These are phyloP conservation scores for Centrocercus urophasianus DNA, from an alignment of 2,113 vertebrate species.

Conservation along the genomic window DNA sequence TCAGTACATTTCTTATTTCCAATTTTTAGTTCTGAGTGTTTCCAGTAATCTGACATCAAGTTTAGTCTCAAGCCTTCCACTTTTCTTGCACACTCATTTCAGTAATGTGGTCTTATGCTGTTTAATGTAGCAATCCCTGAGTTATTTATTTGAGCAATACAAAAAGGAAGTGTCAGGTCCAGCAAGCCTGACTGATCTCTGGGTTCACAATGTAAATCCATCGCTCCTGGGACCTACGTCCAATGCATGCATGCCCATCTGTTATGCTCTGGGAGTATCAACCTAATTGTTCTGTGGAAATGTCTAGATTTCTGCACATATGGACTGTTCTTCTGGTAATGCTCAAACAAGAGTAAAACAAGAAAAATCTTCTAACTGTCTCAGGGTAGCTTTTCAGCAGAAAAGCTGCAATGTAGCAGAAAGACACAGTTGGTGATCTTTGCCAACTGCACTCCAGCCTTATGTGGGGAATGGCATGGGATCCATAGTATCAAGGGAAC, in stretches of 20 bases:
- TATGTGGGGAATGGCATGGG: not conserved
- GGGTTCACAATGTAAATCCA: not conserved
- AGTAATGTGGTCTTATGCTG: not conserved
- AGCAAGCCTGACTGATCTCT: not conserved
- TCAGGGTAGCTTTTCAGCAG: not conserved
- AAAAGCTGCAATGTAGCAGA: not conserved
- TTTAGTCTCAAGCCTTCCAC: not conserved
- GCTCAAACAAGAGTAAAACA: not conserved
- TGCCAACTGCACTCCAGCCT: not conserved
- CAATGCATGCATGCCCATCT: fast-evolving
- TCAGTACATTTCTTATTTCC: not conserved
- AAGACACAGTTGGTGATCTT: not conserved
- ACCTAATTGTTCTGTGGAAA: not conserved
- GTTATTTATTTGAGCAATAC: not conserved
- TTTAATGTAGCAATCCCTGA: not conserved
- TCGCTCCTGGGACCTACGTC: not conserved
- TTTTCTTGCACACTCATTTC: not conserved
- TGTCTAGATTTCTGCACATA: not conserved
- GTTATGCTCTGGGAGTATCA: not conserved
- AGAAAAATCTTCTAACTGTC: not conserved
- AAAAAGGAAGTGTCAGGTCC: not conserved
- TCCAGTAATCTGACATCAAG: not conserved
- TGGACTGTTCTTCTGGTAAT: not conserved
- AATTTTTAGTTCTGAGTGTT: not conserved
- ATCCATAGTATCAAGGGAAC: not conserved